Base-by-base conservation (phyloP, 2,113 vertebrate genomes). In the Aegithalos caudatus region DNA sequence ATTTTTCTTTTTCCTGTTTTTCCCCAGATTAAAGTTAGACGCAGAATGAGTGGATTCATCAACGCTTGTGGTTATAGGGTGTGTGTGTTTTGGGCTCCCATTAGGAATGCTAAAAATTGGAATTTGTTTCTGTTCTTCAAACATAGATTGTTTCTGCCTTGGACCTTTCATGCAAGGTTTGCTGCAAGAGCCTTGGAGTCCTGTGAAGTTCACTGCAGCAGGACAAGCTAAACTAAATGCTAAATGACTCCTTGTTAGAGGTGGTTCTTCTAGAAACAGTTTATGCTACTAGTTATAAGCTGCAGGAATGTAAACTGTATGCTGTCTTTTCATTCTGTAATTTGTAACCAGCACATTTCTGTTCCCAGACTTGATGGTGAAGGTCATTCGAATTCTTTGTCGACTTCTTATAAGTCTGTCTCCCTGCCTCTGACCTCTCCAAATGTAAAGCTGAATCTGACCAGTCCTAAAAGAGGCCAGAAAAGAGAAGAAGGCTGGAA, bases 401-500 rank as follows among this genome's bases (percentile, higher is more conserved):
- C 99, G 60, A 97, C 98, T 88, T 96, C 97, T 92, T 99, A 99
- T 18, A 99, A 99, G 97, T 97, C 99, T 81, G 98, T 99, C 94
- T 98, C 98, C 95, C 98, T 99, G 97, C 99, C 99, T 37, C 92
- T 99, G 96, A 98, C 96, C 71, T 99, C 99, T 91, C 98, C 99
- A 96, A 99, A 98, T 95, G 98, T 98, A 95, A 99, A 99, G 92
- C 98, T 99, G 97, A 99, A 99, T 97, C 98, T 99, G 95, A 99
- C 99, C 78, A 99, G 99, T 95, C 99, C 99, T 58, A 99, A 99
- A 97, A 98, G 99, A 97, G 98, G 98, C 70, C 99, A 99, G 92
- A 99, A 99, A 96, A 99, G 99, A 98, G 99, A 99, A 98, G 99
- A 99, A 92, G 99, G 99, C 25, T 99, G 99, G 99, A 99, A 99